phyloP scores from a whole-genome alignment of 1,140 invertebrate species.

The Macrotrachela quadricornifera region DNA sequence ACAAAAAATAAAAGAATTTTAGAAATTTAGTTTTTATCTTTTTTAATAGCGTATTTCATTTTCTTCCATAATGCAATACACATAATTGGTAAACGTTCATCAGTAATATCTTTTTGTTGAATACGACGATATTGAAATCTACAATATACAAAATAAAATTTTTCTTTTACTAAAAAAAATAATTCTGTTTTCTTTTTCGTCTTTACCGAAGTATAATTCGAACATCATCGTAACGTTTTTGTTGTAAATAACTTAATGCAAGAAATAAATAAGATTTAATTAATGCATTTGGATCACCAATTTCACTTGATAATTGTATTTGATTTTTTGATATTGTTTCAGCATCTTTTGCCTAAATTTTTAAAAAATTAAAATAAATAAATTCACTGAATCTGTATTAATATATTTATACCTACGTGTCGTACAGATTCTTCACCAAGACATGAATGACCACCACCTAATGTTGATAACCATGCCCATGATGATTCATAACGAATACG shows the following conservation, averaged over 20 bases:
- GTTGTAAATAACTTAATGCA: slow-evolving; percentile 6
- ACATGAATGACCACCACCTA: slow-evolving; percentile 8
- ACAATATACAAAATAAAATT: not conserved
- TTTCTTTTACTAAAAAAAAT: no score
- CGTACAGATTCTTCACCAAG: slow-evolving; percentile 6
- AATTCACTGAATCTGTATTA: not conserved
- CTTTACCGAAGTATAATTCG: not conserved
- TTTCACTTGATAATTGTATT: not conserved
- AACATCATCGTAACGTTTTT: not conserved
- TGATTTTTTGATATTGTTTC: slow-evolving; percentile 6
- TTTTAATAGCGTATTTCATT: not conserved
- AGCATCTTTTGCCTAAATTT: slow-evolving; percentile 4
- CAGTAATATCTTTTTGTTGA: not conserved
- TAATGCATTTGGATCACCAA: slow-evolving; percentile 8
- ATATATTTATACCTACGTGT: not conserved
- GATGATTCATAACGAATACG: not conserved
- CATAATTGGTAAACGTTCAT: not conserved
- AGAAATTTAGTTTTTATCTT: not conserved
- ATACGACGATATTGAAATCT: not conserved
- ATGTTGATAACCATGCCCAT: slow-evolving; percentile 5
- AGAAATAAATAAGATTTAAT: slow-evolving; percentile 3
- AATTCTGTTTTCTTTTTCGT: not conserved
- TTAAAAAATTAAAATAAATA: not conserved
- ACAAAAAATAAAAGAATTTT: not conserved
- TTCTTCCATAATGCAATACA: slow-evolving; percentile 1